These are phyloP conservation scores for Lepidochrysops patricia DNA, from an alignment of 2,888 invertebrate genomes.

Conservation along the genomic window DNA sequence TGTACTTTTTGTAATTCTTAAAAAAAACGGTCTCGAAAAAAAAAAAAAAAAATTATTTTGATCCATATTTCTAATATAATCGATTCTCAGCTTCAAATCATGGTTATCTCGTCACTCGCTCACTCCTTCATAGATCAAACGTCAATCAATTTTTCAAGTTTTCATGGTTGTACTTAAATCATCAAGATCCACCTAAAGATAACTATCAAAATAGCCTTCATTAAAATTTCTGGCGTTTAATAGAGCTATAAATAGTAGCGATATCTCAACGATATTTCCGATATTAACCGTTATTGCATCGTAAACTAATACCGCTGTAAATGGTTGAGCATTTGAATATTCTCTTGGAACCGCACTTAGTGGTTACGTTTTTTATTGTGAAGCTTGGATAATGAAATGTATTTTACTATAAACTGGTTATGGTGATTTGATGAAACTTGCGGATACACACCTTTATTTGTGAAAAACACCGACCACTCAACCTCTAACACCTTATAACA, in stretches of 20 bases:
- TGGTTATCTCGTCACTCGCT: too few relatives aligned
- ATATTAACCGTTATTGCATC: slow-evolving; percentile 16
- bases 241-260: slow-evolving; percentile 5
- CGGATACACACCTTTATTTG: neutral
- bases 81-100: too few relatives aligned
- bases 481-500: too few relatives aligned
- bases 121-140: too few relatives aligned
- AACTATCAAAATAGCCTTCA: neutral
- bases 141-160: too few relatives aligned
- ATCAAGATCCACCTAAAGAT: neutral
- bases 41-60: too few relatives aligned
- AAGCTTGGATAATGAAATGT: neutral
- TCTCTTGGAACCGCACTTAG: slow-evolving; percentile 22
- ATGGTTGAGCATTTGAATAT: slow-evolving; percentile 48
- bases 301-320: slow-evolving; percentile 36
- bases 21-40: too few relatives aligned
- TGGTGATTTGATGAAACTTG: neutral
- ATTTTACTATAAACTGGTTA: neutral
- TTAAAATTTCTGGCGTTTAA: neutral
- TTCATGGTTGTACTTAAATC: too few relatives aligned
- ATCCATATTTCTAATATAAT: too few relatives aligned
- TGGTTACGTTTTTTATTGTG: neutral
- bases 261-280: slow-evolving; percentile 15
- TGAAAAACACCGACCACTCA: too few relatives aligned
- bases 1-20: too few relatives aligned